phyloP scores from a whole-genome alignment of 2,888 invertebrate species.

The Plebejus argus region DNA sequence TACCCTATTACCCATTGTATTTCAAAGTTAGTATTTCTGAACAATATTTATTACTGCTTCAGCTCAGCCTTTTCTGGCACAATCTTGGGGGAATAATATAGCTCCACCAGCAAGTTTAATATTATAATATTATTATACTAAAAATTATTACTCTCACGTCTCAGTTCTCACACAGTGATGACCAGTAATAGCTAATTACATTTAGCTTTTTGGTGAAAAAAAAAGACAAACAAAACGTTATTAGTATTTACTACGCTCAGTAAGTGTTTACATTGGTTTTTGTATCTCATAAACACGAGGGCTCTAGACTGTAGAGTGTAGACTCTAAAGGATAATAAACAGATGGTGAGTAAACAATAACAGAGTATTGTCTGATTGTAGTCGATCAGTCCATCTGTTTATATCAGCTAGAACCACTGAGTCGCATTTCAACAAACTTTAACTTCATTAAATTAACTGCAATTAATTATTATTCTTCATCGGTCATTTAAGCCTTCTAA shows the following conservation, averaged over 20 bases:
- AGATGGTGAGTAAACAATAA: background rate
- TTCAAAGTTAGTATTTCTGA: no score
- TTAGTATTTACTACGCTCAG: background rate
- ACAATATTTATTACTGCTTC: no score
- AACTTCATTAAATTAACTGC: background rate
- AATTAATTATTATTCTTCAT: background rate
- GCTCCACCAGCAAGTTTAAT: no score
- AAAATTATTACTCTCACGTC: no score
- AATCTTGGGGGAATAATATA: no score
- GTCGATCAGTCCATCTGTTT: background rate
- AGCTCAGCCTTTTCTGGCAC: no score
- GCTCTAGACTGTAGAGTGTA: background rate
- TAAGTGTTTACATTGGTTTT: background rate
- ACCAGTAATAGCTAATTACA: no score
- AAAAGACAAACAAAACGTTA: background rate
- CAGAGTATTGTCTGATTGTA: background rate
- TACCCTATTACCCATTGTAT: no score
- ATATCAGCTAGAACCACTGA: background rate
- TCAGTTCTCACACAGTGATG: no score
- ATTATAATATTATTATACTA: no score
- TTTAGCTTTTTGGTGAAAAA: background rate
- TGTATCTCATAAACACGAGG: background rate
- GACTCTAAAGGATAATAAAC: background rate
- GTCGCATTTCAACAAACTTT: background rate
- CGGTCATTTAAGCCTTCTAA: no score